Base-by-base conservation (phyloP, 2,113 vertebrate genomes). In the Ictalurus punctatus region DNA sequence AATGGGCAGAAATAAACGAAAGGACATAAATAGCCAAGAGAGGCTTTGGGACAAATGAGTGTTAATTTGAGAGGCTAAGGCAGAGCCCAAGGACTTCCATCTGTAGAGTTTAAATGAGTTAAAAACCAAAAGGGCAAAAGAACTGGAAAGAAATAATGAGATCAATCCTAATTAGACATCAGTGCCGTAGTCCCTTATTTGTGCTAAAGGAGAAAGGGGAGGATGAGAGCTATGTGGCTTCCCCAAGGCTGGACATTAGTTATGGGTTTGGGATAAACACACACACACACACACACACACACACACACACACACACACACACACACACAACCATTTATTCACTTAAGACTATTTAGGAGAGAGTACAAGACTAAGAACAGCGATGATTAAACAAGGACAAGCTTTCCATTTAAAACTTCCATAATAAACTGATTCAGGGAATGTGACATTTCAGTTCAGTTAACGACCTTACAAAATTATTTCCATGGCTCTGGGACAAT, bases 131-230 rank as follows among this genome's bases (percentile, higher is more conserved):
- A 73, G 78, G n/a, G 74, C 40, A 48, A 79, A 82, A 82, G 0
- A 87, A 80, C 54, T 82, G 34, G 67, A 89, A 78, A 86, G 92
- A 94, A 94, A 94, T 93, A 94, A 95, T 95, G 95, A 93, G 94
- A 94, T 83, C 21, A 92, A 92, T 94, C 93, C 91, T 93, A 94
- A 95, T 94, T 94, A 93, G 91, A 93, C 90, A 37, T 40, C 73
- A 73, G 87, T 59, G 67, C 59, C 65, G 9, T 44, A 59, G 84
- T 73, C 63, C 34, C 14, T 88, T 85, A 73, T 73, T 88, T 88
- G 87, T 82, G 58, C 76, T 73, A 56, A 74, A 88, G 67, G 79
- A 84, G 83, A 76, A 86, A 59, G 37, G 58, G 74, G 76, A 74
- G 83, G 86, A 59, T 19, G 34, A 76, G 37, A 19, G 44, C 17